phyloP scores from a whole-genome alignment of 2,113 vertebrate genomes.

The Malurus melanocephalus region DNA sequence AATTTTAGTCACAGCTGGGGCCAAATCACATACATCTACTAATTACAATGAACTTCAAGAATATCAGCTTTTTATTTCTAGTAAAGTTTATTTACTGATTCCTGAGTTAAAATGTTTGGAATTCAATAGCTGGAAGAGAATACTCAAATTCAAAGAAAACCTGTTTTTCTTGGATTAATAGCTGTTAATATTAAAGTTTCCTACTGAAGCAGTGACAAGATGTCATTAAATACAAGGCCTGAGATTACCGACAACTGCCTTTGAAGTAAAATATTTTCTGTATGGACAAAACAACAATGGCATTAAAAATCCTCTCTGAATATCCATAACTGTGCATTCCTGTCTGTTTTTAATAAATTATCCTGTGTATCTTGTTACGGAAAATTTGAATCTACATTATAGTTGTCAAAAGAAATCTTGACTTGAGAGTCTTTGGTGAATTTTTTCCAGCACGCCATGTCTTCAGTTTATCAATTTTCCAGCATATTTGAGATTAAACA shows the following conservation, averaged over 20 bases:
- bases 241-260: background rate
- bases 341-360: conserved; percentile 31
- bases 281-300: background rate
- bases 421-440: background rate
- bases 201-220: conserved; percentile 14
- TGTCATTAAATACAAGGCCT: background rate
- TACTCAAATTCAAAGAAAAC: background rate
- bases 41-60: background rate
- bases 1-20: background rate
- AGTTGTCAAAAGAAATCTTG: background rate
- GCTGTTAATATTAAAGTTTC: background rate
- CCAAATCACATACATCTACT: background rate
- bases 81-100: background rate
- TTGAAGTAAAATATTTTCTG: conserved; percentile 33
- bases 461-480: background rate
- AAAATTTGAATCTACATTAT: background rate
- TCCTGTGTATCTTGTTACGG: background rate
- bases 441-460: background rate
- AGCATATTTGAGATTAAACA: background rate
- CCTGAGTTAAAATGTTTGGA: conserved; percentile 13
- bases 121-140: conserved; percentile 10
- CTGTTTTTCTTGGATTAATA: conserved; percentile 24
- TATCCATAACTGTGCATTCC: conserved; percentile 12
- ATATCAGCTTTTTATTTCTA: background rate
- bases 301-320: background rate